Evolutionary conservation across 1,140 invertebrate genomes (phyloP).

Genomic region (Drosophila sp.): DNA sequence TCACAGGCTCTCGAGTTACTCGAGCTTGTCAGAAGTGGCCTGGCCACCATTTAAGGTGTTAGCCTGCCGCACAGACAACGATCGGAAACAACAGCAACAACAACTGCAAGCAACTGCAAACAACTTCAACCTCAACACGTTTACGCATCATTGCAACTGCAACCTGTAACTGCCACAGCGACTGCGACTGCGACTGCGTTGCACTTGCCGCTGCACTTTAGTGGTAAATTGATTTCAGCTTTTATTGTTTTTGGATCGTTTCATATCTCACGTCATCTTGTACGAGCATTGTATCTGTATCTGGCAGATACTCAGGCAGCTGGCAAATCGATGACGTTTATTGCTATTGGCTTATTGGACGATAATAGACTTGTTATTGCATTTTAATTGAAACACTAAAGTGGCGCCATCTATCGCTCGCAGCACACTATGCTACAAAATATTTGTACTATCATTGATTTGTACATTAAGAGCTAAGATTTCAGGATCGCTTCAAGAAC

Average conservation of each 20-base stretch:
- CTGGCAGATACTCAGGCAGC: conserved; percentile 14
- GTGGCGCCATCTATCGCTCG: conserved; percentile 50
- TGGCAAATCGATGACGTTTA: conserved; percentile 60
- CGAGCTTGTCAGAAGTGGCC: conserved; percentile 53
- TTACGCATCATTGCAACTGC: conserved; percentile 68
- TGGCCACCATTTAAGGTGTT: conserved; percentile 76
- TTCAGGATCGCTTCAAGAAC: too few species aligned
- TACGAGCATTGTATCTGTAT: conserved; percentile 14
- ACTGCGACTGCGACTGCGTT: conserved; percentile 8
- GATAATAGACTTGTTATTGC: conserved; percentile 83
- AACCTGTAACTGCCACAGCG: conserved; percentile 28
- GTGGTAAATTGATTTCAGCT: conserved; percentile 76
- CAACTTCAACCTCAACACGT: conserved; percentile 69
- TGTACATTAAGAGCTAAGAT: too few species aligned
- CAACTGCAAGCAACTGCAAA: conserved; percentile 10
- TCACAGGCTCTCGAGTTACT: conserved; percentile 78
- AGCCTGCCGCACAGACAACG: conserved; percentile 55
- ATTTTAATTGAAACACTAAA: conserved; percentile 73
- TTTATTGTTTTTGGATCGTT: conserved; percentile 75
- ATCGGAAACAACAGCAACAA: neutral
- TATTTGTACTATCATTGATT: too few species aligned
- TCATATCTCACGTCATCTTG: conserved; percentile 80
- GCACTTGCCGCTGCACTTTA: conserved; percentile 38
- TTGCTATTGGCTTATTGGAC: conserved; percentile 69
- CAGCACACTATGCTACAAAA: conserved; percentile 39